Evolutionary conservation across 1,140 invertebrate genomes (phyloP), one percentile per base, ranked within the genome.

Genomic region (Brachionus calyciflorus): DNA sequence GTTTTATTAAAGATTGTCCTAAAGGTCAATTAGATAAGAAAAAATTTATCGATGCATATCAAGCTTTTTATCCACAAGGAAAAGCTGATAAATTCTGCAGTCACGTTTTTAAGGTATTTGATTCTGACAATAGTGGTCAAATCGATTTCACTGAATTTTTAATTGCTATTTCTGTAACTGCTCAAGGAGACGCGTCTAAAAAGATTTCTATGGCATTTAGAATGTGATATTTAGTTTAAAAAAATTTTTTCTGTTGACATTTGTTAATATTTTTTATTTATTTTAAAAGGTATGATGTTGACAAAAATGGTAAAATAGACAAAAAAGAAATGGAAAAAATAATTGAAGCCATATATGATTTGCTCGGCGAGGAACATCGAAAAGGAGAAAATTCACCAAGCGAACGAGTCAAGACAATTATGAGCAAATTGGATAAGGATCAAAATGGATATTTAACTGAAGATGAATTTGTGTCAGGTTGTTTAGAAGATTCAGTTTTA

Each of bases 21-120:
- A 68, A 69, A 26, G 76, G 76, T 24, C 57, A 77, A 68, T 55
- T 77, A n/a, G 41, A 77, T 44, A 77, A 77, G 21, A 77, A 70
- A 40, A 33, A 77, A 70, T 69, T 77, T 24, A 68, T 68, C 6
- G 60, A 77, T 17, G 76, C 44, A 1, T 77, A 69, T 12, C 37
- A 77, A 30, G 40, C 40, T 6, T 77, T 37, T 55, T 77, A 69
- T 44, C 60, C 60, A 30, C 33, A 49, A 41, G 60, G 69, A 3
- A 73, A 73, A 26, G 69, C 69, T 1, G 69, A 73, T 30, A 73
- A 73, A 73, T 73, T 73, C 17, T 73, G 69, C 10, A 51, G 33
- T 33, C 69, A 73, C 40, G 69, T 73, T 10, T 73, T 73, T 30
- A 73, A 73, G 33, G 69, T 73, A 12, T 73, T 73, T 21, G 69